Conservation (phyloP, 2,113 vertebrate species). For the Nanger granti region DNA sequence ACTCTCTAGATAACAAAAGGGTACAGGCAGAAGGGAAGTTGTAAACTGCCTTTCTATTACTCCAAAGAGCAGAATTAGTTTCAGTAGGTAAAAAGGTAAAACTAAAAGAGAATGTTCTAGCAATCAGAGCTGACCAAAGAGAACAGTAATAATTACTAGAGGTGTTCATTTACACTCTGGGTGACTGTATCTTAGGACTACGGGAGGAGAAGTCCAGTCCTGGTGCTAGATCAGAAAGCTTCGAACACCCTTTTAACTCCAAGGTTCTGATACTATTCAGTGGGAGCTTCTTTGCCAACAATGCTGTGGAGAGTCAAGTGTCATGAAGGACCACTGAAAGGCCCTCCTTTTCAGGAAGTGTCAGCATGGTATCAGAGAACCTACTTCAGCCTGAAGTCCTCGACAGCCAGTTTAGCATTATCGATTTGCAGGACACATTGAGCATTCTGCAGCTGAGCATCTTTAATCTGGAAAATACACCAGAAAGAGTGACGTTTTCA, state of each 20-base stretch:
- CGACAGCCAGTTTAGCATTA: conserved; percentile 76
- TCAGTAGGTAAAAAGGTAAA: neutral
- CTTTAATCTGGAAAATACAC: conserved; percentile 69
- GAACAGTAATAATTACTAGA: neutral
- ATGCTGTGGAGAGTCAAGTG: neutral
- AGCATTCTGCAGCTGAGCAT: conserved; percentile 63
- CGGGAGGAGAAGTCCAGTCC: neutral
- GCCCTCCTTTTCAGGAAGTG: neutral
- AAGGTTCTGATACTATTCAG: neutral
- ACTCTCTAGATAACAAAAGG: neutral
- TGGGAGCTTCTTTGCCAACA: neutral
- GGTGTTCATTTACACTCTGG: neutral
- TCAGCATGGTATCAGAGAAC: conserved; percentile 17
- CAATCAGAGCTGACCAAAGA: neutral
- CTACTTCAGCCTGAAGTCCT: conserved; percentile 84
- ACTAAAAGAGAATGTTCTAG: neutral
- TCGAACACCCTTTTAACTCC: neutral
- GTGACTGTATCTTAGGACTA: neutral
- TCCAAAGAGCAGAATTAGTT: neutral
- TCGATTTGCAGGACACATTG: conserved; percentile 73
- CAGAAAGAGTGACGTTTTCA: neutral
- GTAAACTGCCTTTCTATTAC: neutral
- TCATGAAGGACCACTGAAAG: neutral
- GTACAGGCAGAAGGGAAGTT: neutral
- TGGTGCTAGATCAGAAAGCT: neutral